Evolutionary conservation across 2,888 invertebrate genomes (phyloP).

Genomic region (Myathropa florea): DNA sequence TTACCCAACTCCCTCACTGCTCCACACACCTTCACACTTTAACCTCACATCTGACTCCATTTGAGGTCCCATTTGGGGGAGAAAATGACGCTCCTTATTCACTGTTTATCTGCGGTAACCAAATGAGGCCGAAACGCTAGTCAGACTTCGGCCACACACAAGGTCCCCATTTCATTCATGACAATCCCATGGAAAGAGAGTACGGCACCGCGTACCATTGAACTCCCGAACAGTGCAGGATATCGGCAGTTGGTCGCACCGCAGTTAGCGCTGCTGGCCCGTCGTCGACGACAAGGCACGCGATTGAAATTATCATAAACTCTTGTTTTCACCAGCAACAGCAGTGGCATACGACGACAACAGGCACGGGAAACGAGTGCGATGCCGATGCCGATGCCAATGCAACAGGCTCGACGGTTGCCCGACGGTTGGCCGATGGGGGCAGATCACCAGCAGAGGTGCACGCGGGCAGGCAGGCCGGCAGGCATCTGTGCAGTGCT

Average conservation of each 20-base stretch:
- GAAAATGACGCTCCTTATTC: not conserved
- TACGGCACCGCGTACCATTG: not conserved
- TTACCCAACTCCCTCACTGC: not conserved
- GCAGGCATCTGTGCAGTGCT: conserved; percentile 10
- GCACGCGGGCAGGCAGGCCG: not conserved
- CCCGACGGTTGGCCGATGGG: too few species aligned
- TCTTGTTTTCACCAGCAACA: conserved; percentile 65
- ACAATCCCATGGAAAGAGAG: not conserved
- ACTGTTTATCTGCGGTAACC: not conserved
- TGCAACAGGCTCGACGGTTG: too few species aligned
- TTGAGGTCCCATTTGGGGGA: not conserved
- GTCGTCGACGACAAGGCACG: conserved; percentile 61
- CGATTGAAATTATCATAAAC: conserved; percentile 70
- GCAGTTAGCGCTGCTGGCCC: not conserved
- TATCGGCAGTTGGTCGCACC: not conserved
- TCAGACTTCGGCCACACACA: not conserved
- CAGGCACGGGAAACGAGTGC: not conserved
- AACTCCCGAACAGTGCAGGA: not conserved
- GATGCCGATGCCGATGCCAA: not conserved
- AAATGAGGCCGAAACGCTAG: not conserved
- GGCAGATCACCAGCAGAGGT: conserved; percentile 38
- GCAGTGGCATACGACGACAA: conserved; percentile 47
- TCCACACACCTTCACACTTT: not conserved
- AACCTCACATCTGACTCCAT: not conserved
- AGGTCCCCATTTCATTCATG: not conserved